Conservation (phyloP, 1,140 invertebrate genomes). For the Berghia stephanieae region DNA sequence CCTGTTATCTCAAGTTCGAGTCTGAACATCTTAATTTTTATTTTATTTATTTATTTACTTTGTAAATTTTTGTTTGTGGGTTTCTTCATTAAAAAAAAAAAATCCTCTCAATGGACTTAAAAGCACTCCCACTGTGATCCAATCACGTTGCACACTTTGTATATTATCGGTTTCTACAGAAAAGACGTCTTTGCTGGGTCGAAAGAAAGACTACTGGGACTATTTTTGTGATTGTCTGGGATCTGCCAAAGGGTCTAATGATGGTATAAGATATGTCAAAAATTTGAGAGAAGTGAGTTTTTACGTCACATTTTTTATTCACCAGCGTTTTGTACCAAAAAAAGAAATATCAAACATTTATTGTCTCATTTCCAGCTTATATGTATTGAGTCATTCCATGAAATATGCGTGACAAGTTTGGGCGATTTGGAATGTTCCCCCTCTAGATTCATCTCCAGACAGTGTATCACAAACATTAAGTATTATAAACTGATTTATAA, state of each 20-base stretch:
- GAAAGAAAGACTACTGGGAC: conserved; percentile 67
- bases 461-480: too few species aligned
- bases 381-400: too few species aligned
- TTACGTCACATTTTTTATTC: too few species aligned
- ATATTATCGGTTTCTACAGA: conserved; percentile 45
- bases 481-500: too few species aligned
- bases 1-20: not conserved
- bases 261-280: conserved; percentile 68
- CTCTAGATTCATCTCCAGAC: too few species aligned
- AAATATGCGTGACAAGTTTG: too few species aligned
- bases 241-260: conserved; percentile 59
- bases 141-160: not conserved
- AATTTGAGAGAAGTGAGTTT: conserved; percentile 64
- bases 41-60: not conserved
- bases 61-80: not conserved
- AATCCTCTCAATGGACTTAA: too few species aligned
- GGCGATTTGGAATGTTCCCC: too few species aligned
- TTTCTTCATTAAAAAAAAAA: not conserved
- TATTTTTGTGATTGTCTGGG: conserved; percentile 65
- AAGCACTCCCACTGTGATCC: not conserved
- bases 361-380: too few species aligned
- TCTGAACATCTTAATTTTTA: not conserved
- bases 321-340: too few species aligned
- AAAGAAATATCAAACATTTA: too few species aligned
- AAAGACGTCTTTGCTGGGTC: conserved; percentile 59